A percentile compares a stretch with the other conserved stretches of the same genome.
phyloP scores from a whole-genome alignment of 2,888 invertebrate genomes.

The Chorisops tibialis region DNA sequence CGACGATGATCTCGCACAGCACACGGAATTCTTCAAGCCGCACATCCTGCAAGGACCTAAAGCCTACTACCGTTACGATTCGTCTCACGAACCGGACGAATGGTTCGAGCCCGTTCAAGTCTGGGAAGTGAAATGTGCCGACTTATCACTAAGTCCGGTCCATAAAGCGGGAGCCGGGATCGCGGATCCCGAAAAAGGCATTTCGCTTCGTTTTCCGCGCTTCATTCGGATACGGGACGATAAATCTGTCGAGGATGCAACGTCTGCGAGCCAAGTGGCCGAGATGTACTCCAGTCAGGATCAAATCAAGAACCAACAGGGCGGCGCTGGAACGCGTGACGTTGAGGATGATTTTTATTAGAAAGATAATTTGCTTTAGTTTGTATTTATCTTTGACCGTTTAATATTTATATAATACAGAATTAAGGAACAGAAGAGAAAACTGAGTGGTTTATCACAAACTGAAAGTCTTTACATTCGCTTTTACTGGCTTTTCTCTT shows the following conservation, averaged over 20 bases:
- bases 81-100: constrained; percentile 72
- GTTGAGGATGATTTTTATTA: constrained; percentile 49
- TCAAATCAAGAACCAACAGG: constrained; percentile 72
- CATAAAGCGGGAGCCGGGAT: constrained; percentile 86
- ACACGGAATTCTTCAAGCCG: constrained; percentile 71
- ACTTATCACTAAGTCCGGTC: constrained; percentile 92
- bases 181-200: constrained; percentile 86
- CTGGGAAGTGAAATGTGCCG: constrained; percentile 97
- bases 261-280: constrained; percentile 83
- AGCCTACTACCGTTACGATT: constrained; percentile 78
- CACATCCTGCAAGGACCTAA: constrained; percentile 73
- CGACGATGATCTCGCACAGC: constrained; percentile 79
- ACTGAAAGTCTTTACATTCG: neutral
- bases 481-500: constrained; percentile 34
- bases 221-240: constrained; percentile 88
- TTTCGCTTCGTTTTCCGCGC: constrained; percentile 90
- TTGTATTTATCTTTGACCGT: neutral
- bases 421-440: no score
- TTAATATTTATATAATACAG: no score
- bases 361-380: constrained; percentile 10
- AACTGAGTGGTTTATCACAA: no score
- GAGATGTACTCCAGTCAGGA: constrained; percentile 90
- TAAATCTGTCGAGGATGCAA: constrained; percentile 90
- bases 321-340: constrained; percentile 33
- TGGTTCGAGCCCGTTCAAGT: constrained; percentile 87